A percentile compares a stretch with the other conserved stretches of the same genome.
These are phyloP conservation scores for Cancer borealis DNA, from an alignment of 2,888 invertebrate genomes.

Conservation along the genomic window DNA sequence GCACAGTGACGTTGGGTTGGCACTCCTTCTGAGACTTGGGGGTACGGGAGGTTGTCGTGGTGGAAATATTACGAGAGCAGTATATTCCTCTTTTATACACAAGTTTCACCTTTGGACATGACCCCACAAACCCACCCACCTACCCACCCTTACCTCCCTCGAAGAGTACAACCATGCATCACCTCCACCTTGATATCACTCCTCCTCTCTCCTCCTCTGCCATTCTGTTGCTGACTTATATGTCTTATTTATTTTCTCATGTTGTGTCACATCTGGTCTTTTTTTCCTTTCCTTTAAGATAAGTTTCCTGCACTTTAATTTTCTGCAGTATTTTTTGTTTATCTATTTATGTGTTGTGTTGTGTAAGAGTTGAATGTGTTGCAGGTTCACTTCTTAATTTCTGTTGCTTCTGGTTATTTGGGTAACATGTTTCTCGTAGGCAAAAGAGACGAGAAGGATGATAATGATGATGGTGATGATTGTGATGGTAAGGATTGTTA, in stretches of 20 bases:
- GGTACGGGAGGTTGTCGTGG: conserved; percentile 25
- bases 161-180: not conserved
- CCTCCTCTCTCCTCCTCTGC: not conserved
- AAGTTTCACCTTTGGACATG: conserved; percentile 14
- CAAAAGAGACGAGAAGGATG: not conserved
- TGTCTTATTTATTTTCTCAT: not conserved
- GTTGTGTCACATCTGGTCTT: not conserved
- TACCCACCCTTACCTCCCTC: not conserved
- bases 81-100: not conserved
- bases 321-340: too few relatives aligned
- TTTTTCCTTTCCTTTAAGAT: not conserved
- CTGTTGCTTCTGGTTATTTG: not conserved
- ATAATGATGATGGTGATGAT: not conserved
- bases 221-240: not conserved
- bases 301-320: too few relatives aligned
- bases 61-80: not conserved
- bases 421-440: not conserved
- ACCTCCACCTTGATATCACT: too few relatives aligned
- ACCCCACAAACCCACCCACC: not conserved
- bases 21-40: not conserved
- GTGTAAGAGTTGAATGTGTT: not conserved
- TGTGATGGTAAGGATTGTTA: not conserved
- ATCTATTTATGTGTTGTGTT: not conserved
- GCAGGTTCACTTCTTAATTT: not conserved
- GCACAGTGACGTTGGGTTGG: conserved; percentile 21